Percentiles rank a stretch among this genome's conserved stretches.
Evolutionary conservation across 2,113 vertebrate species (phyloP).

Genomic region (Glaucomys volans): DNA sequence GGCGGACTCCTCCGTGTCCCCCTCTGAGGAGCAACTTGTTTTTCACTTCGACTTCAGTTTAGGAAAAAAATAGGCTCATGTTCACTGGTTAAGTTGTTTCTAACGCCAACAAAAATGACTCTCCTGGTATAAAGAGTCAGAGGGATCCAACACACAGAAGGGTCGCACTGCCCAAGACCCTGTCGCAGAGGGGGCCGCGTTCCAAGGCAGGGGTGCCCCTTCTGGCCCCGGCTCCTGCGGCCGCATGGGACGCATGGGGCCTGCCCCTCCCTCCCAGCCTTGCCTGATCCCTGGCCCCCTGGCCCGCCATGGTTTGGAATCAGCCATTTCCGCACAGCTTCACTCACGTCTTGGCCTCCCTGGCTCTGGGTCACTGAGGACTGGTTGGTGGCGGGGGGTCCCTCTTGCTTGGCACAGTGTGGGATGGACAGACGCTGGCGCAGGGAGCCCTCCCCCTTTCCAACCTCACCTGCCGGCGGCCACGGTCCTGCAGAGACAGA

Average conservation of each 20-base stretch:
- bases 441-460: neutral
- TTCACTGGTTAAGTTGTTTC: neutral
- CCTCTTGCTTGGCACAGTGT: fast-evolving
- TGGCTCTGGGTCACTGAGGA: fast-evolving
- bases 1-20: no score
- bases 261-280: neutral
- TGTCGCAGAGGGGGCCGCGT: neutral
- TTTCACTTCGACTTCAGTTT: neutral
- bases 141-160: neutral
- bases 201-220: fast-evolving
- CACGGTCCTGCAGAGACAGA: neutral
- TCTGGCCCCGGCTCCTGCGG: no score
- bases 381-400: neutral
- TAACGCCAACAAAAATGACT: neutral
- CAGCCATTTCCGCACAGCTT: no score
- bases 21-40: neutral
- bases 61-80: neutral
- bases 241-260: no score
- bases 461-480: fast-evolving
- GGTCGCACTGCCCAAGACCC: fast-evolving
- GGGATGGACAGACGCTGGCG: neutral
- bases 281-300: no score
- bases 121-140: neutral
- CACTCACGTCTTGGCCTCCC: neutral
- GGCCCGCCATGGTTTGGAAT: neutral